phyloP scores from a whole-genome alignment of 30 jellyfish, hydroid and myxozoan species.

The Aurelia sp. region DNA sequence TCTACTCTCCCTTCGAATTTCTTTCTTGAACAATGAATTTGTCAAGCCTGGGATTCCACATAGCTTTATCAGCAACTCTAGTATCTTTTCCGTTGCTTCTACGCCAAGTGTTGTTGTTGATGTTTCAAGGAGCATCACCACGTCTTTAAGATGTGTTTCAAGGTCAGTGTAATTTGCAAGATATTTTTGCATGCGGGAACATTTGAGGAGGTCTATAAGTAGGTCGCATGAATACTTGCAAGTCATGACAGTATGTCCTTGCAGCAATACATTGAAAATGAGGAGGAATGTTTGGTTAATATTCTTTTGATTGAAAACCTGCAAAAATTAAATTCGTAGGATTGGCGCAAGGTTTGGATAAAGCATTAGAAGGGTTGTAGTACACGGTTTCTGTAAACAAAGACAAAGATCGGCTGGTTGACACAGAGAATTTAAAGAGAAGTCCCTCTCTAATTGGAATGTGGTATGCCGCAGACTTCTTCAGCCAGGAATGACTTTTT shows the following conservation, averaged over 20 bases:
- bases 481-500: too few relatives aligned
- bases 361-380: too few relatives aligned
- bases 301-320: constrained; percentile 88
- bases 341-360: too few relatives aligned
- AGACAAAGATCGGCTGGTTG: too few relatives aligned
- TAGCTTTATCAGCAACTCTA: constrained; percentile 24
- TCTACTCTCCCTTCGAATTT: neutral
- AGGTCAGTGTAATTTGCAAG: constrained; percentile 71
- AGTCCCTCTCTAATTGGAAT: too few relatives aligned
- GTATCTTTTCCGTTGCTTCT: constrained; percentile 55
- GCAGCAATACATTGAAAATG: constrained; percentile 68
- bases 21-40: neutral
- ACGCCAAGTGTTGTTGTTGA: constrained; percentile 3
- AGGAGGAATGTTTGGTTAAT: constrained; percentile 70
- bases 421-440: too few relatives aligned
- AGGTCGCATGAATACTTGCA: constrained; percentile 82
- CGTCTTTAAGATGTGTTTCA: constrained; percentile 25
- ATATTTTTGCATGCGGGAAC: constrained; percentile 50
- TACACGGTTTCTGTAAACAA: too few relatives aligned
- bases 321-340: neutral
- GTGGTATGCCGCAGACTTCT: too few relatives aligned
- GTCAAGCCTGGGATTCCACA: constrained; percentile 8
- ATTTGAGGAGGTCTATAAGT: constrained; percentile 68
- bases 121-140: constrained; percentile 16
- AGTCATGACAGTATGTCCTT: constrained; percentile 49